Evolutionary conservation across 2,113 vertebrate species (phyloP).

Genomic region (Grammomys dolichurus): DNA sequence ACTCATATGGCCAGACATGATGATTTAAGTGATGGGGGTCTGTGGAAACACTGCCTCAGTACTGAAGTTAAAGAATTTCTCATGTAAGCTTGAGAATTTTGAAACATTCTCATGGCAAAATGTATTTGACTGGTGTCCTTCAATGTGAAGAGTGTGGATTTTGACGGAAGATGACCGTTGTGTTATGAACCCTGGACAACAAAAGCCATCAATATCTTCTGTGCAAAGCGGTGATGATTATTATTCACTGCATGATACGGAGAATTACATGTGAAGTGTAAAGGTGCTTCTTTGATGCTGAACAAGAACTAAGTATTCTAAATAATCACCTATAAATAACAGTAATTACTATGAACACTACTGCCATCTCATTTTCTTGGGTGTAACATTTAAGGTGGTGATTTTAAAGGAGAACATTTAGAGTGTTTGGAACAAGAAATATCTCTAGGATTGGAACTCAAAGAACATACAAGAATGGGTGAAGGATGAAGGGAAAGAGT

Average conservation of each 20-base stretch:
- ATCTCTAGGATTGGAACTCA: neutral
- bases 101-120: neutral
- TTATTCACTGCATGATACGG: neutral
- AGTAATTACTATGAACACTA: neutral
- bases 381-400: neutral
- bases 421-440: neutral
- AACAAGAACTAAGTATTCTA: neutral
- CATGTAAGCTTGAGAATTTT: neutral
- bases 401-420: neutral
- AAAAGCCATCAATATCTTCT: neutral
- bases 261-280: neutral
- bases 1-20: neutral
- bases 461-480: neutral
- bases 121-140: neutral
- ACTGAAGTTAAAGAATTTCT: neutral
- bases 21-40: neutral
- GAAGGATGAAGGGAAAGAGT: neutral
- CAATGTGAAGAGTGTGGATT: neutral
- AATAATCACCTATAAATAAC: neutral
- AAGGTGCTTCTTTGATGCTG: neutral
- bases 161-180: neutral
- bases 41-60: neutral
- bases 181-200: neutral
- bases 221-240: neutral
- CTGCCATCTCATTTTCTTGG: neutral